phyloP scores from a whole-genome alignment of 2,888 invertebrate species.

The Bombylius discolor region DNA sequence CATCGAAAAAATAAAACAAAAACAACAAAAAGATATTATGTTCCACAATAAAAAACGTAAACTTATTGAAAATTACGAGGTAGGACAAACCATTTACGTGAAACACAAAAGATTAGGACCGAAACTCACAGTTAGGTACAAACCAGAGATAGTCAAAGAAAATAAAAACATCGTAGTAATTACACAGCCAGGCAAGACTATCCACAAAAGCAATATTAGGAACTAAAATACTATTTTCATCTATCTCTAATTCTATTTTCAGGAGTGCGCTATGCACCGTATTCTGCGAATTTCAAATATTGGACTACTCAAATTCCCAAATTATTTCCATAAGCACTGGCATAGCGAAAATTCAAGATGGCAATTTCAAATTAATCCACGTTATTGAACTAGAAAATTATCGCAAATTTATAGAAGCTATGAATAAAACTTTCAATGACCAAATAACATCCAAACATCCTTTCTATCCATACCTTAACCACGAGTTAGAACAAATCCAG shows the following conservation, averaged over 20 bases:
- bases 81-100: no score
- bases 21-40: conserved; percentile 10
- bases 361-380: neutral
- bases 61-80: no score
- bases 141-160: conserved; percentile 10
- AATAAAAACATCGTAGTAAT: neutral
- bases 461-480: neutral
- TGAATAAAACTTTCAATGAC: neutral
- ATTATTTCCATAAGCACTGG: neutral
- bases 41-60: conserved; percentile 13
- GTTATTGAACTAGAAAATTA: neutral
- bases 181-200: neutral
- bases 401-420: neutral
- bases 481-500: neutral
- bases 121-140: no score
- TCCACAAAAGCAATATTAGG: neutral
- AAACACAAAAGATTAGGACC: no score
- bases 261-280: neutral
- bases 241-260: neutral
- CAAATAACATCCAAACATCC: neutral
- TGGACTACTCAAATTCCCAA: conserved; percentile 3
- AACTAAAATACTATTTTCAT: no score
- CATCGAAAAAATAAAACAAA: conserved; percentile 10
- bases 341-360: conserved; percentile 1
- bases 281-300: neutral